phyloP scores from a whole-genome alignment of 1,140 invertebrate genomes.

The Drosophila athabasca region DNA sequence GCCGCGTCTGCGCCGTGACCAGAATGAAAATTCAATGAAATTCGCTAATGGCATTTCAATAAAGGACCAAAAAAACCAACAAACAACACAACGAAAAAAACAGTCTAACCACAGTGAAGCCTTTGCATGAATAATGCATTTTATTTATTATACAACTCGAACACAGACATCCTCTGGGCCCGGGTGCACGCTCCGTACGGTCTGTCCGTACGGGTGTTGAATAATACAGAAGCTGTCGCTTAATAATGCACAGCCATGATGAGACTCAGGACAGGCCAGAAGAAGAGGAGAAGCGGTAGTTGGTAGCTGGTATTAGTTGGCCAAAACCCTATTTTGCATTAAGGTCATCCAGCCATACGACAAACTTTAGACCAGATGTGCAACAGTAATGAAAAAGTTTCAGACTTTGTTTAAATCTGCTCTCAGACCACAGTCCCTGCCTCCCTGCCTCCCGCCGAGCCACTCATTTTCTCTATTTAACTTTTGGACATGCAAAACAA shows the following conservation, averaged over 20 bases:
- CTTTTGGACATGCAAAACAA: conserved; percentile 51
- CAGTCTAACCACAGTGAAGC: conserved; percentile 61
- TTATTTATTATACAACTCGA: conserved; percentile 50
- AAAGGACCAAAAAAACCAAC: conserved; percentile 9
- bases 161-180: conserved; percentile 35
- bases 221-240: conserved; percentile 45
- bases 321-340: conserved; percentile 43
- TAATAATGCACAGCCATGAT: conserved; percentile 44
- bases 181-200: neutral
- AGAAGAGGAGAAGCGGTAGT: no score
- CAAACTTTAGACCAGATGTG: conserved; percentile 44
- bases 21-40: conserved; percentile 22
- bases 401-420: conserved; percentile 2
- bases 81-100: conserved; percentile 29
- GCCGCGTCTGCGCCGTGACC: conserved; percentile 48
- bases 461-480: conserved; percentile 27
- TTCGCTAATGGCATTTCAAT: conserved; percentile 78
- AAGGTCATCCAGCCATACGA: conserved; percentile 45
- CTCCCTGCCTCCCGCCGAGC: neutral
- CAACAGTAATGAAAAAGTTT: conserved; percentile 57
- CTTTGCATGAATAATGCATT: conserved; percentile 65
- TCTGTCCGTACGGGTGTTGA: conserved; percentile 6
- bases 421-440: neutral
- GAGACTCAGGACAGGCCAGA: neutral
- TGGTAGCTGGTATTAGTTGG: no score